These are phyloP conservation scores for Nanorana parkeri DNA, from an alignment of 2,113 vertebrate species.

Conservation along the genomic window DNA sequence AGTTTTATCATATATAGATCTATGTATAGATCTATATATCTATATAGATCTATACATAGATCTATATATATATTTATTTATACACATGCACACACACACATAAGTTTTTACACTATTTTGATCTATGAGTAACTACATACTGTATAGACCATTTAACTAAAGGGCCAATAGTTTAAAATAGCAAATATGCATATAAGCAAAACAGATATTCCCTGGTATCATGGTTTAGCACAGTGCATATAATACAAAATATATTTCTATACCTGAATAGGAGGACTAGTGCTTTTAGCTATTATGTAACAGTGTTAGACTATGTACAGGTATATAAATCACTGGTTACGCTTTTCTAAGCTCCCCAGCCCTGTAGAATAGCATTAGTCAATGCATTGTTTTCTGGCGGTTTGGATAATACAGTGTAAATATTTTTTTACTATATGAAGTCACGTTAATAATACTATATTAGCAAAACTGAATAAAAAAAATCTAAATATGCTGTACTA, in stretches of 20 bases:
- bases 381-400: background rate
- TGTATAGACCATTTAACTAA: no score
- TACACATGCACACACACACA: no score
- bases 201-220: constrained; percentile 2
- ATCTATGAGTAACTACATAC: no score
- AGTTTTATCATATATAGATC: no score
- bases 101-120: no score
- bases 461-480: background rate
- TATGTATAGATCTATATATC: no score
- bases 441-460: background rate
- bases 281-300: constrained; percentile 23
- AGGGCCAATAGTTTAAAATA: background rate
- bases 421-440: constrained; percentile 18
- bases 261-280: constrained; percentile 5
- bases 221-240: constrained; percentile 15
- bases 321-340: background rate
- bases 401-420: constrained; percentile 10
- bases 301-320: constrained; percentile 49
- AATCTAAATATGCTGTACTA: background rate
- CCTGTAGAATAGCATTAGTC: background rate
- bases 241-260: constrained; percentile 21
- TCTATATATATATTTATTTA: no score
- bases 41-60: no score
- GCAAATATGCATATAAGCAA: constrained; percentile 35
- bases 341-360: background rate